These are phyloP conservation scores for Silurus aristotelis DNA, from an alignment of 2,797 vertebrate genomes.

Conservation along the genomic window DNA sequence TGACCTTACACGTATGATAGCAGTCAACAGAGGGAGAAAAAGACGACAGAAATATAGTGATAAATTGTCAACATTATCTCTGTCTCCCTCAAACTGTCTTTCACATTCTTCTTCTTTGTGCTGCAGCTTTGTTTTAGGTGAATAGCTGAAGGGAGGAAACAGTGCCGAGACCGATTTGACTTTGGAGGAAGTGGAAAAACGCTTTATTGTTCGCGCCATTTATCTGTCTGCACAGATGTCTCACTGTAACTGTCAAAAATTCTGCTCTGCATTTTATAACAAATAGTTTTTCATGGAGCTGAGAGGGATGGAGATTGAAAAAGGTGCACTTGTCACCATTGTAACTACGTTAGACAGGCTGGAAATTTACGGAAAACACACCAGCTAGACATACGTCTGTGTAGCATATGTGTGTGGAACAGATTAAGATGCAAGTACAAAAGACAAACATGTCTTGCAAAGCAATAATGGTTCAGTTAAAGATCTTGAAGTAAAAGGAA, in stretches of 20 bases:
- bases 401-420: neutral
- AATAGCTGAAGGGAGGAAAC: neutral
- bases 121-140: neutral
- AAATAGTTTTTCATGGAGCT: neutral
- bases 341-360: neutral
- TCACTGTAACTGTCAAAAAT: neutral
- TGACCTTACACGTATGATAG: neutral
- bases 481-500: too few relatives aligned
- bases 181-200: slow-evolving; percentile 21
- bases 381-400: neutral
- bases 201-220: neutral
- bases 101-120: neutral
- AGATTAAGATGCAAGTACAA: neutral
- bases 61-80: neutral
- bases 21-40: neutral
- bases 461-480: neutral
- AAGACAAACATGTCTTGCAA: neutral
- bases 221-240: neutral
- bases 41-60: neutral
- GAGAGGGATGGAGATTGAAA: neutral
- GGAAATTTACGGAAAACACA: neutral
- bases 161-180: neutral
- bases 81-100: neutral
- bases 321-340: neutral
- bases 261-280: neutral